phyloP scores from a whole-genome alignment of 1,140 invertebrate species.

The Zaprionus kolodkinae region DNA sequence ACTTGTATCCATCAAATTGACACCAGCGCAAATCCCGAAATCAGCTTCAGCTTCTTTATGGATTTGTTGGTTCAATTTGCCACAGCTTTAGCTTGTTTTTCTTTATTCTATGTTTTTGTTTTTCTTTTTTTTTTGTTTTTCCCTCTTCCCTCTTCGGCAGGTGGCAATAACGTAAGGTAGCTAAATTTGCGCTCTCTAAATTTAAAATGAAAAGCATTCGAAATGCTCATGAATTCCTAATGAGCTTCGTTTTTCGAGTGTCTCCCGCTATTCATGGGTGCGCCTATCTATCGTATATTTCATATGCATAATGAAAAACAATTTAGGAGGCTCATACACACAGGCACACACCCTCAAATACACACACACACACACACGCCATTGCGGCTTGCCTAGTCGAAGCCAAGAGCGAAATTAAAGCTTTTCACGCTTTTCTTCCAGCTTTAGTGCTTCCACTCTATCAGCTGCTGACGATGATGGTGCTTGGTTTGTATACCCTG shows the following conservation, averaged over 20 bases:
- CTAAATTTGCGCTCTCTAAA: slow-evolving; percentile 4
- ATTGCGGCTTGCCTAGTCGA: slow-evolving; percentile 47
- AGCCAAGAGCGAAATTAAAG: slow-evolving; percentile 56
- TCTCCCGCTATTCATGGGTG: slow-evolving; percentile 9
- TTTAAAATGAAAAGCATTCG: slow-evolving; percentile 40
- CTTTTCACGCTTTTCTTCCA: slow-evolving; percentile 34
- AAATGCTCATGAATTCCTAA: slow-evolving; percentile 52
- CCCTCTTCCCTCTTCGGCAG: neutral
- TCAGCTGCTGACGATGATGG: slow-evolving; percentile 33
- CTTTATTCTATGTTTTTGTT: neutral
- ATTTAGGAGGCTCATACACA: slow-evolving; percentile 20
- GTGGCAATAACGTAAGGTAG: slow-evolving; percentile 20
- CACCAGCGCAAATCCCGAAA: slow-evolving; percentile 15
- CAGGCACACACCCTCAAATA: slow-evolving; percentile 19
- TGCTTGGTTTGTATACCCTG: slow-evolving; percentile 15
- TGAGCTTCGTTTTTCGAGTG: slow-evolving; percentile 19
- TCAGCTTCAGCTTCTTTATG: slow-evolving; percentile 14
- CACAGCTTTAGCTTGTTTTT: slow-evolving; percentile 5
- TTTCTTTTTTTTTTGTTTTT: neutral
- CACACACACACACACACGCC: slow-evolving; percentile 10
- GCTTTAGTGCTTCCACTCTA: slow-evolving; percentile 24
- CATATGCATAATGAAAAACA: slow-evolving; percentile 72
- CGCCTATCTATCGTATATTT: slow-evolving; percentile 32
- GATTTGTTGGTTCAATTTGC: slow-evolving; percentile 12
- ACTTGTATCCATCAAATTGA: slow-evolving; percentile 22